Evolutionary conservation across 2,113 vertebrate species (phyloP), one percentile per base, ranked within the genome.

Genomic region (Sylvia atricapilla): DNA sequence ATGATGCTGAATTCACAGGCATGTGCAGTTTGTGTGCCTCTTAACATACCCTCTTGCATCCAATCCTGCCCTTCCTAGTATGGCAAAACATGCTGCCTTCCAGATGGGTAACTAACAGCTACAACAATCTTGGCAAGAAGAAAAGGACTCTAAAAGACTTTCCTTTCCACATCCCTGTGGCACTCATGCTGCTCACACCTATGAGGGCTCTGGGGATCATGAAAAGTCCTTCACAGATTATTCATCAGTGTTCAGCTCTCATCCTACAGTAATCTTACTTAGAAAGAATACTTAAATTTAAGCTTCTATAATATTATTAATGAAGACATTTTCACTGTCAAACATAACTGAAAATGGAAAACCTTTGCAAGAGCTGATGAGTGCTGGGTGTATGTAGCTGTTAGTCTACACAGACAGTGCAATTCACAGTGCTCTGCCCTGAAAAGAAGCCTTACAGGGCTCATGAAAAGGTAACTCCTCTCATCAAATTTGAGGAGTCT

Each of bases 1-100:
- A 33, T 41, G 13, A 21, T 39, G 3, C 14, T 0, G 1, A 35
- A 33, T 30, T 55, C 1, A 6, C 1, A 2, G 33, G 13, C 15
- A 63, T 0, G 2, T 49, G 18, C 7, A 31, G 10, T 15, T 25
- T 66, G 11, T 25, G 13, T 25, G 14, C 13, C 30, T 94, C 67
- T 35, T 77, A 52, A 44, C 2, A 15, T 13, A 5, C 22, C 23
- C 53, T 73, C 21, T 67, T 60, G 27, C 16, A 89, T 13, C 9
- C 13, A 49, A 8, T 59, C 13, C 62, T 81, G 16, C 24, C 23
- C 73, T 79, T 69, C 39, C 50, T 50, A 62, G 6, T 53, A 59
- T n/a, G 84, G 68, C 44, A 75, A 89, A 82, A 82, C 47, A 12
- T 78, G 23, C 5, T 30, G 13, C 5, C 23, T 77, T 50, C 19